These are phyloP conservation scores for Nipponacmea schrenckii DNA, from an alignment of 2,888 invertebrate species.

Conservation along the genomic window DNA sequence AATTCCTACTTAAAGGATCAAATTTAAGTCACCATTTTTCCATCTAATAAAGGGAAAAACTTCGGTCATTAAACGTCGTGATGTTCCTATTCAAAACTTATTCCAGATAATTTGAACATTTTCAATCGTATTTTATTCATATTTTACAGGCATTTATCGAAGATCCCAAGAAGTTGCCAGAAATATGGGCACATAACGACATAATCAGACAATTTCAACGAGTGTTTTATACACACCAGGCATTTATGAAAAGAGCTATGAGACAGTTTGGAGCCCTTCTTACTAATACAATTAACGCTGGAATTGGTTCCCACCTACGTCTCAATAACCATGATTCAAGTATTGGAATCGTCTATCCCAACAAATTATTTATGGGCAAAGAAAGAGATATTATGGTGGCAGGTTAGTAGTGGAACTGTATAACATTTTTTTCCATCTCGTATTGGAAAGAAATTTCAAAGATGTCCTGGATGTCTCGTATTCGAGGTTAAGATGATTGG, in stretches of 20 bases:
- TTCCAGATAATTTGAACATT: too few relatives aligned
- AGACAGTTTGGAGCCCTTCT: slow-evolving; percentile 56
- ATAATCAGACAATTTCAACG: slow-evolving; percentile 35
- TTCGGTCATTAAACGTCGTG: too few relatives aligned
- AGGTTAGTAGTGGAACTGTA: slow-evolving; percentile 33
- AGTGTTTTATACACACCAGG: slow-evolving; percentile 28
- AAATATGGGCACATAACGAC: slow-evolving; percentile 54
- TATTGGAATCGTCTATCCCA: slow-evolving; percentile 39
- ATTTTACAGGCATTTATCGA: slow-evolving; percentile 47
- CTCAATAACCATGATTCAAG: slow-evolving; percentile 25
- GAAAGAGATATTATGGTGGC: slow-evolving; percentile 43
- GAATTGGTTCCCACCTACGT: slow-evolving; percentile 41
- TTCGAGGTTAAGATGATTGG: too few relatives aligned
- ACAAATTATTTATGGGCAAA: slow-evolving; percentile 36
- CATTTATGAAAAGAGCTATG: slow-evolving; percentile 40
- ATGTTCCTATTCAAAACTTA: too few relatives aligned
- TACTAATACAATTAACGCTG: slow-evolving; percentile 38
- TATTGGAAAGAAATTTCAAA: too few relatives aligned
- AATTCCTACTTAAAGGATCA: too few relatives aligned
- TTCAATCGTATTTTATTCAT: not conserved
- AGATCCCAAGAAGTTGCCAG: slow-evolving; percentile 37
- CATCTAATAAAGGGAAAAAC: too few relatives aligned
- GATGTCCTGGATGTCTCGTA: too few relatives aligned
- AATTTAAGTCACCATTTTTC: too few relatives aligned
- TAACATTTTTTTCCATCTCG: too few relatives aligned